Percentiles rank a stretch among this genome's conserved stretches.
Conservation (phyloP, 2,888 invertebrate genomes). For the Globia sparganii region DNA sequence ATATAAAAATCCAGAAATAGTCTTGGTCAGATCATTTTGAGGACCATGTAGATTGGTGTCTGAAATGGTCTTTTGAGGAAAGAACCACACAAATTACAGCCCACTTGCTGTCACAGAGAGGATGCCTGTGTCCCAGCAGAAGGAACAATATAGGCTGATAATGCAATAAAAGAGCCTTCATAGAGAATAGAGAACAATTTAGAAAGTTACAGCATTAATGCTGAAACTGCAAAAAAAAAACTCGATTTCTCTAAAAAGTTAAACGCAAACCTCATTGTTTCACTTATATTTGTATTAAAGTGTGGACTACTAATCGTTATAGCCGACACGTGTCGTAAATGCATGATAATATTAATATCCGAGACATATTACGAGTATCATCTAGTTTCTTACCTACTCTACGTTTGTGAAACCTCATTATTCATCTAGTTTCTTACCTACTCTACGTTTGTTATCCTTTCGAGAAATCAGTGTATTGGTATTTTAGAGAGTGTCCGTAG, state of each 20-base stretch:
- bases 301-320: not conserved
- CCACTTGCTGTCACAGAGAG: too few relatives aligned
- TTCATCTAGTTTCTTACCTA: too few relatives aligned
- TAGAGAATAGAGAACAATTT: not conserved
- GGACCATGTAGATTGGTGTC: too few relatives aligned
- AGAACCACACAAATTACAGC: too few relatives aligned
- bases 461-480: not conserved
- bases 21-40: too few relatives aligned
- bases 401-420: too few relatives aligned
- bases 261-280: not conserved
- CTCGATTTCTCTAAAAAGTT: not conserved
- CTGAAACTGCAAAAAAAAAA: not conserved
- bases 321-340: slow-evolving; percentile 36
- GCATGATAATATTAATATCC: slow-evolving; percentile 15
- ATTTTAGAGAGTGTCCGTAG: too few relatives aligned
- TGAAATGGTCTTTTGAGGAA: too few relatives aligned
- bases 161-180: not conserved
- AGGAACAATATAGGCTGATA: too few relatives aligned
- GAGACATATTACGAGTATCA: not conserved
- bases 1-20: too few relatives aligned
- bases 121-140: too few relatives aligned
- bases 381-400: not conserved
- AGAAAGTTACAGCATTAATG: not conserved
- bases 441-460: not conserved
- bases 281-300: too few relatives aligned